Conservation (phyloP, 1,140 invertebrate genomes). For the Pseudomyrmex concolor region DNA sequence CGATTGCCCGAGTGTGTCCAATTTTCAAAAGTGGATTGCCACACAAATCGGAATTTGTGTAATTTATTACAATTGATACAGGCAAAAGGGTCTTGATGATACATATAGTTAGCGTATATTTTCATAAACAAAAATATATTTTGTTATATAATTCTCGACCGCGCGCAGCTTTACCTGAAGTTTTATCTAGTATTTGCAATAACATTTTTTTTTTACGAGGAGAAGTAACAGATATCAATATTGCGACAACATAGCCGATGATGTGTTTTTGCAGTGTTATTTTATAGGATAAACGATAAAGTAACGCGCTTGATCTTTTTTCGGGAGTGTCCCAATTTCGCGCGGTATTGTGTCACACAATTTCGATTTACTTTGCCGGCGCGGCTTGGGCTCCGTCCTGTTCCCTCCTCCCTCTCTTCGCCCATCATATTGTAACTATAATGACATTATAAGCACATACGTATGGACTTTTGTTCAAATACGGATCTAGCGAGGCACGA, state of each 20-base stretch:
- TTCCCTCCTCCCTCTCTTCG: conserved; percentile 1
- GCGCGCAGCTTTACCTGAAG: not conserved
- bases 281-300: conserved; percentile 35
- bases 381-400: not conserved
- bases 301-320: conserved; percentile 1
- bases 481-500: too few species aligned
- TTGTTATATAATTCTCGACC: not conserved
- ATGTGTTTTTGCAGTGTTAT: conserved; percentile 19
- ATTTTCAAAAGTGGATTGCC: too few species aligned
- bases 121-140: not conserved
- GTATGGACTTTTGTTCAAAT: not conserved
- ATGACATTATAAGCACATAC: not conserved
- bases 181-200: conserved; percentile 18
- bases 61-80: too few species aligned
- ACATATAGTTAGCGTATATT: too few species aligned
- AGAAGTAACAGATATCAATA: conserved; percentile 15
- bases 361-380: conserved; percentile 63
- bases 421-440: not conserved
- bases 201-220: not conserved
- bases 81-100: not conserved
- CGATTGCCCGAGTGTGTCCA: too few species aligned
- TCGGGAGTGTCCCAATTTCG: conserved; percentile 76
- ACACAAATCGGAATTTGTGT: too few species aligned
- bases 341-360: conserved; percentile 71
- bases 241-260: not conserved